Percentiles rank a stretch among this genome's conserved stretches.
Conservation (phyloP, 2,888 invertebrate genomes). For the Himalopsyche japonica region DNA sequence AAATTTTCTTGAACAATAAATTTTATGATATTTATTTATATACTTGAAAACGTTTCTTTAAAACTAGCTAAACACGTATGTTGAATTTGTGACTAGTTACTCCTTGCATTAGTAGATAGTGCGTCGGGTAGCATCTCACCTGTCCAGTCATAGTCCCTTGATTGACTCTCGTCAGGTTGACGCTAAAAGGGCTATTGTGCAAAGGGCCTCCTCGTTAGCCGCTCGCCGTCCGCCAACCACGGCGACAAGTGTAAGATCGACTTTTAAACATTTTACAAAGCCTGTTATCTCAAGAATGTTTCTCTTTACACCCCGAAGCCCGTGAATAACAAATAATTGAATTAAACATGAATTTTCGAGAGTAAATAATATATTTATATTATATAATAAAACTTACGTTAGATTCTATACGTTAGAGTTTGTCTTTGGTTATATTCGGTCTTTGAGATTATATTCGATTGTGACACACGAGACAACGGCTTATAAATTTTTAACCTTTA, state of each 20-base stretch:
- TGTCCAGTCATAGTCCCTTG: slow-evolving; percentile 12
- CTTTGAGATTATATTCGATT: too few relatives aligned
- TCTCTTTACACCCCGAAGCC: background rate
- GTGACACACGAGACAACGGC: too few relatives aligned
- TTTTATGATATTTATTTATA: too few relatives aligned
- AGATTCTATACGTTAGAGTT: too few relatives aligned
- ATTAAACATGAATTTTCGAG: too few relatives aligned
- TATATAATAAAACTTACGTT: too few relatives aligned
- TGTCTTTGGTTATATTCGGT: too few relatives aligned
- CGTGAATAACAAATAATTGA: too few relatives aligned
- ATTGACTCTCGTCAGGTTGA: slow-evolving; percentile 35
- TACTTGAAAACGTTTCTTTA: too few relatives aligned
- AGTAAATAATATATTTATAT: too few relatives aligned
- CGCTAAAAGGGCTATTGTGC: slow-evolving; percentile 40
- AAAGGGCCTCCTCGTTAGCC: slow-evolving; percentile 22
- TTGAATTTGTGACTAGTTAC: background rate
- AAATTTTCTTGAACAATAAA: too few relatives aligned
- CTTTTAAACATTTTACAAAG: slow-evolving; percentile 23
- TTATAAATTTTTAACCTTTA: too few relatives aligned
- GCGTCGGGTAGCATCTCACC: background rate
- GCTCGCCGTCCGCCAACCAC: slow-evolving; percentile 5
- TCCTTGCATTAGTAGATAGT: background rate
- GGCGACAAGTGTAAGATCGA: slow-evolving; percentile 26
- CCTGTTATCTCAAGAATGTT: slow-evolving; percentile 25
- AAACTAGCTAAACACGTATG: background rate